Evolutionary conservation across 1,140 invertebrate species (phyloP).

Genomic region (Mactra quadrangularis): DNA sequence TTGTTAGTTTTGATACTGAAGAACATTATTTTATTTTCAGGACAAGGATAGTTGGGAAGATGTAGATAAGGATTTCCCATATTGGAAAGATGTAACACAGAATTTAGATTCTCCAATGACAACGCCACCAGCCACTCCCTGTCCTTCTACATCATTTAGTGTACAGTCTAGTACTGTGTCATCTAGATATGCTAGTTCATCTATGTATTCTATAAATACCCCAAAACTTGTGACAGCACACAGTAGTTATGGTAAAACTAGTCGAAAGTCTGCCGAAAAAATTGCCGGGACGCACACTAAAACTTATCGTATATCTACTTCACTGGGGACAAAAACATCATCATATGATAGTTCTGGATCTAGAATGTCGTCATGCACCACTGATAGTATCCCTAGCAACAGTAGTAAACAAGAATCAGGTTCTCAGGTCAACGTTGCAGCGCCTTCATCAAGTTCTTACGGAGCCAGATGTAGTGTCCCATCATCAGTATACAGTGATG

Average conservation of each 20-base stretch:
- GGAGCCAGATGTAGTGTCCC: no score
- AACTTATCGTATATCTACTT: not conserved
- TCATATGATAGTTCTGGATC: conserved; percentile 6
- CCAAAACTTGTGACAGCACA: no score
- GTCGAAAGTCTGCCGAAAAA: not conserved
- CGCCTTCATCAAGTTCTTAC: no score
- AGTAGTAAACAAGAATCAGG: no score
- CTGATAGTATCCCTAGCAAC: no score
- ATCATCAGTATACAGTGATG: no score
- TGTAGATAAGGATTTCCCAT: conserved; percentile 48
- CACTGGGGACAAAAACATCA: conserved; percentile 2
- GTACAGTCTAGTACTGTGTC: not conserved
- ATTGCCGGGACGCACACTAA: not conserved
- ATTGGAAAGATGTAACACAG: conserved; percentile 46
- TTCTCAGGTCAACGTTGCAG: no score
- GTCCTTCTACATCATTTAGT: not conserved
- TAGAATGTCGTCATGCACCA: not conserved
- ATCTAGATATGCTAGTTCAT: not conserved
- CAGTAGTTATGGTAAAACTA: no score
- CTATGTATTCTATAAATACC: no score
- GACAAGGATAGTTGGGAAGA: conserved; percentile 12
- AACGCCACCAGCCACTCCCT: conserved; percentile 32
- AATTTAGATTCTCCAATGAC: conserved; percentile 45
- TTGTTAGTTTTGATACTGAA: no score
- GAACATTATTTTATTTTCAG: not conserved